Base-by-base conservation (phyloP, 1,140 invertebrate species). In the Polypedilum vanderplanki region DNA sequence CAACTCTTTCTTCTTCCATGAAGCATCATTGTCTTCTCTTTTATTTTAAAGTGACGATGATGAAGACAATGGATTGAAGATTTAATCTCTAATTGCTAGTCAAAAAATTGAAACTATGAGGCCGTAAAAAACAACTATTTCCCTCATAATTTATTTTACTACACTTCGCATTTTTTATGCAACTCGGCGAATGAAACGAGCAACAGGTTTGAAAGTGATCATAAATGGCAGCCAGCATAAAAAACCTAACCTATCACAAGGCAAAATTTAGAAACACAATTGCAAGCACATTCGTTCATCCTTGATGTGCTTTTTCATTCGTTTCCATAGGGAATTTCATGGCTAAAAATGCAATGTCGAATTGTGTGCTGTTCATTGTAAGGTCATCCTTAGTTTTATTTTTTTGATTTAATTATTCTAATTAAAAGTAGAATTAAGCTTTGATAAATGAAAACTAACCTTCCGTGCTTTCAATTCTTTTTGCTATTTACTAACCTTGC, bases 181-280 rank as follows among this genome's bases (percentile, higher is more conserved):
- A 70, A 70, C 17, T 18, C 18, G 64, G 64, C n/a, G 15, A 41
- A 15, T 46, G 41, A 46, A n/a, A n/a, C n/a, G n/a, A 57, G 46
- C 46, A 57, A 57, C 46, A 57, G n/a, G 46, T 70, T 70, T 18
- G 65, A 70, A 70, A 70, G 17, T 18, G 65, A 70, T 70, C 65
- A 22, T 70, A 57, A 57, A 57, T 57, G 46, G 46, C 65, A 70
- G 65, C 65, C 65, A 70, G 18, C 65, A 70, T 70, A 70, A 70
- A 70, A 57, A 3, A 70, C 65, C 65, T 70, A 70, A 70, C 65
- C 65, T 70, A 70, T n/a, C 65, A 20, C 65, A 70, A 70, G 65
- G 65, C 17, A 70, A 70, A 70, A 20, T 70, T 70, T 18, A 20
- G 65, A 70, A 70, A 18, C 8, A 18, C 5, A 18, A 70, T 20